Evolutionary conservation across 2,888 invertebrate genomes (phyloP), one percentile per base, ranked within the genome.

Genomic region (Clitarchus hookeri): DNA sequence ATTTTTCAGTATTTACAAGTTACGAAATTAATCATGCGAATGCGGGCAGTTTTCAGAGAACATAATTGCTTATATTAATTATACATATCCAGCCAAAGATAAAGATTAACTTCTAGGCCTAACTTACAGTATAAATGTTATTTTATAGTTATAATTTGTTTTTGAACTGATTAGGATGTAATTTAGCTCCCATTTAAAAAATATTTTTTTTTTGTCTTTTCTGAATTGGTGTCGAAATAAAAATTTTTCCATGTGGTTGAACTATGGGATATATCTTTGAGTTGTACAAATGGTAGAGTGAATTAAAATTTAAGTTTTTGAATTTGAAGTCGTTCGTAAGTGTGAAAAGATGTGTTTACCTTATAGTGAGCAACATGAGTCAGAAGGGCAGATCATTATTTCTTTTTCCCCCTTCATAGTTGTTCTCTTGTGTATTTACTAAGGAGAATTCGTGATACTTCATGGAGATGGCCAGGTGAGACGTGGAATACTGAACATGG

Each of bases 71-170:
- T 65, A 6, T n/a, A 65, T 65, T 65, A 65, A 65, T 65, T 0
- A 65, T 65, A 65, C 65, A 65, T 65, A 65, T 65, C 65, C 65
- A 65, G 23, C 65, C 65, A 65, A 65, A 65, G 65, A 65, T 65
- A 65, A 65, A 65, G 53, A 16, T 65, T 65, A 65, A 65, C 8
- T 65, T 23, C 12, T 65, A 65, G 65, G 65, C 65, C 65, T 65
- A 65, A 65, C 65, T 11, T n/a, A 65, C 0, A n/a, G 65, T 65
- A n/a, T 65, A 65, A 8, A 65, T 13, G 65, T 65, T 65, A 65
- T n/a, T 65, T 65, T 65, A 11, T 65, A n/a, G 1, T 65, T 65
- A 65, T 11, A 65, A 65, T 65, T 65, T n/a, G n/a, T 65, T 65
- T 65, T 53, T 65, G 8, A 65, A 65, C 65, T 65, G 65, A 65